Conservation (phyloP, 2,113 vertebrate genomes). For the Sprattus sprattus region DNA sequence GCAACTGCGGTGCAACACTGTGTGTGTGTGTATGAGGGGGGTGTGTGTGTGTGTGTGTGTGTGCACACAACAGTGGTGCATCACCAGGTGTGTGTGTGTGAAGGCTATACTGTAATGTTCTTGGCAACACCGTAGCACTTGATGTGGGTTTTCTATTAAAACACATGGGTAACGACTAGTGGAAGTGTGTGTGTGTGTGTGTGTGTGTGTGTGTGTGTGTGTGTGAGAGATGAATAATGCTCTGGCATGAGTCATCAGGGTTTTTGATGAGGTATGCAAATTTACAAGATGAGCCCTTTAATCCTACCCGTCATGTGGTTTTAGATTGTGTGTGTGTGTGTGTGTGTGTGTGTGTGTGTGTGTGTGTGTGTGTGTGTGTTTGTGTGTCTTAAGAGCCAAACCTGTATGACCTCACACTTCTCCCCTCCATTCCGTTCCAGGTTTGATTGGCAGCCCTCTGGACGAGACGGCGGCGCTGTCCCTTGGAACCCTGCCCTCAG, state of each 20-base stretch:
- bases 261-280: not conserved
- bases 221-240: not conserved
- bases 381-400: not conserved
- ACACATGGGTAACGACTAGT: not conserved
- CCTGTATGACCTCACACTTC: slow-evolving; percentile 15
- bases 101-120: not conserved
- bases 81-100: not conserved
- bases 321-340: not conserved
- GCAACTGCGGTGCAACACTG: not conserved
- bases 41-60: not conserved
- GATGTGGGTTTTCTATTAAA: not conserved
- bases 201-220: not conserved
- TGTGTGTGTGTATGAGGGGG: not conserved
- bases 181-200: not conserved
- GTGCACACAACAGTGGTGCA: not conserved
- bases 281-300: not conserved
- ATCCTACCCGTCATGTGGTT: not conserved
- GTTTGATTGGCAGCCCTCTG: slow-evolving; percentile 23
- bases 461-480: slow-evolving; percentile 6
- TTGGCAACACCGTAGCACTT: not conserved
- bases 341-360: not conserved
- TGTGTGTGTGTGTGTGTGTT: not conserved
- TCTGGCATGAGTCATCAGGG: not conserved
- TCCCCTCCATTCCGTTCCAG: slow-evolving; percentile 36
- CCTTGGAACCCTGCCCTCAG: slow-evolving; percentile 33